These are phyloP conservation scores for Cyrtodaria siliqua DNA, from an alignment of 2,888 invertebrate species.

Conservation along the genomic window DNA sequence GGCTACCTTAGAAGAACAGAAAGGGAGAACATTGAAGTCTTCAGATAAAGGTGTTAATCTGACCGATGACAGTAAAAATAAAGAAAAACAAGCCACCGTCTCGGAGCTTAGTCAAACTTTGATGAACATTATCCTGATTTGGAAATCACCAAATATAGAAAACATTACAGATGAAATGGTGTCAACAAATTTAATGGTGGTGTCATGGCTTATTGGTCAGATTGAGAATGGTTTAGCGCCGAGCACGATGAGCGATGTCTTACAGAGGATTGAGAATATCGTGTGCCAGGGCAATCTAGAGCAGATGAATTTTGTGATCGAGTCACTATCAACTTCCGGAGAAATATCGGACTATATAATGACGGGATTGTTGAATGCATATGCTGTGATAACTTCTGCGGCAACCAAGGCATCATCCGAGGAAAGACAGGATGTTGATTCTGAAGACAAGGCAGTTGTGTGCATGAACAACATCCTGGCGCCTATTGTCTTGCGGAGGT, in stretches of 20 bases:
- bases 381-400: conserved; percentile 8
- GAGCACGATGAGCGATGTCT: background rate
- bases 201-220: conserved; percentile 1
- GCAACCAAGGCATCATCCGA: background rate
- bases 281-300: no score
- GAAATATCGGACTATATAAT: background rate
- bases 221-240: background rate
- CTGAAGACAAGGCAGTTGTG: background rate
- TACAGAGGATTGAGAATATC: no score
- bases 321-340: no score
- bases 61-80: no score
- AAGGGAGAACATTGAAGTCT: no score
- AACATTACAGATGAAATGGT: conserved; percentile 1
- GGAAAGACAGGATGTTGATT: background rate
- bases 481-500: background rate
- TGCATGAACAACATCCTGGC: background rate
- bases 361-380: conserved; percentile 7
- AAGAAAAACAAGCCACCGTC: no score
- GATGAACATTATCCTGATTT: no score
- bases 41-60: no score
- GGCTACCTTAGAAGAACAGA: no score
- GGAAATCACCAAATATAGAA: no score
- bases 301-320: no score
- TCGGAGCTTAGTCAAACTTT: no score
- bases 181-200: conserved; percentile 1